Percentiles rank a stretch among this genome's conserved stretches.
Evolutionary conservation across 1,140 invertebrate species (phyloP).

Genomic region (Rhizoglyphus robini): DNA sequence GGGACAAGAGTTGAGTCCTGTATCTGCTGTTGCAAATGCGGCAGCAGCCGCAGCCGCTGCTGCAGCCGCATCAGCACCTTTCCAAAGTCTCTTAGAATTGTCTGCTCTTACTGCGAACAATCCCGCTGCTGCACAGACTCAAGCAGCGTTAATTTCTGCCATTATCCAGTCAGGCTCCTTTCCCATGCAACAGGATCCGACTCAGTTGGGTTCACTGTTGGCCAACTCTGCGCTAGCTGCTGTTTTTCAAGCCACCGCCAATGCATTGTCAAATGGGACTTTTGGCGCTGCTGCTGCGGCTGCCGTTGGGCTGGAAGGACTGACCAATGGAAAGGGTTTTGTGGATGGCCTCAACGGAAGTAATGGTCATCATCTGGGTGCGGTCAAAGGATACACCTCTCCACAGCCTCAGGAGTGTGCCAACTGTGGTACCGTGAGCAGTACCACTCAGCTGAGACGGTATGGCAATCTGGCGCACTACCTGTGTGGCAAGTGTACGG

Average conservation of each 20-base stretch:
- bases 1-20: background rate
- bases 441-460: constrained; percentile 1
- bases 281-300: background rate
- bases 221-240: background rate
- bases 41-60: background rate
- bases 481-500: constrained; percentile 3
- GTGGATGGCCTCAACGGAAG: background rate
- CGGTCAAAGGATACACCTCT: background rate
- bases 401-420: background rate
- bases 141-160: constrained; percentile 4
- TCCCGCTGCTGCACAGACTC: background rate
- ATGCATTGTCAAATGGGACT: background rate
- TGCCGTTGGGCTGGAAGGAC: background rate
- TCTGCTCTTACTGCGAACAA: constrained; percentile 1
- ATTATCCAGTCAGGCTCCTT: constrained; percentile 4
- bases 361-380: background rate
- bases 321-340: background rate
- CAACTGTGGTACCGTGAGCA: constrained; percentile 1
- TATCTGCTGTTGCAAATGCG: background rate
- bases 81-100: background rate
- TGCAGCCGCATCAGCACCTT: background rate
- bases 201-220: background rate
- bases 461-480: constrained; percentile 5
- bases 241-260: background rate
- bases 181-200: background rate